A percentile compares a stretch with the other conserved stretches of the same genome.
Evolutionary conservation across 1,140 invertebrate genomes (phyloP).

Genomic region (Ceratosolen solmsi): DNA sequence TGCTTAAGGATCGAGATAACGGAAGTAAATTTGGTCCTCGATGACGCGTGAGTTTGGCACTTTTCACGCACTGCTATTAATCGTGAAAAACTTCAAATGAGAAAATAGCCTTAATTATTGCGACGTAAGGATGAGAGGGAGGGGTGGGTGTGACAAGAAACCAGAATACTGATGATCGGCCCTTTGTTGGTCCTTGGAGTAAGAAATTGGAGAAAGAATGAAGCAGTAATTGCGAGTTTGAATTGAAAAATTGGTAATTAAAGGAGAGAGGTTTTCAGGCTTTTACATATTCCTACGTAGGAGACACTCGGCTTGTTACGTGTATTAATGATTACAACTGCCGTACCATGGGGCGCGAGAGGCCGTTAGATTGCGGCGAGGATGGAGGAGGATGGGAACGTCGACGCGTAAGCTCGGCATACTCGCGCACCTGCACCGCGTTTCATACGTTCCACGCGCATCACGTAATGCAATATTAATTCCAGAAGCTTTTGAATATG

Average conservation of each 20-base stretch:
- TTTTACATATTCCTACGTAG: background rate
- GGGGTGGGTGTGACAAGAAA: no score
- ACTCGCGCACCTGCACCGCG: conserved; percentile 43
- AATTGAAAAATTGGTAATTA: background rate
- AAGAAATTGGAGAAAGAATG: no score
- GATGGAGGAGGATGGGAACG: background rate
- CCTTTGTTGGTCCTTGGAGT: no score
- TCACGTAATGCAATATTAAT: conserved; percentile 65
- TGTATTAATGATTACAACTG: conserved; percentile 47
- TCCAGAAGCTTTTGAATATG: conserved; percentile 61
- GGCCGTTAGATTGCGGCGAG: background rate
- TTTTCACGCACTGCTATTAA: no score
- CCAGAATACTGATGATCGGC: no score
- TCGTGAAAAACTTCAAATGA: no score
- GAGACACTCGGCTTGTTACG: background rate
- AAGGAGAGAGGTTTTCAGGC: background rate
- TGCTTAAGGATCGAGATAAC: no score
- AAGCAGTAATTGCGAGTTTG: background rate
- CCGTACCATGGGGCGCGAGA: conserved; percentile 13
- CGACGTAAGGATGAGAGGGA: no score
- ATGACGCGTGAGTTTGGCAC: no score
- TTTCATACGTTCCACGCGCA: conserved; percentile 44
- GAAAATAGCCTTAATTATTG: no score
- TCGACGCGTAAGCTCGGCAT: conserved; percentile 1
- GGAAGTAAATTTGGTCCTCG: no score